Evolutionary conservation across 2,113 vertebrate species (phyloP).

Genomic region (Centrocercus urophasianus): DNA sequence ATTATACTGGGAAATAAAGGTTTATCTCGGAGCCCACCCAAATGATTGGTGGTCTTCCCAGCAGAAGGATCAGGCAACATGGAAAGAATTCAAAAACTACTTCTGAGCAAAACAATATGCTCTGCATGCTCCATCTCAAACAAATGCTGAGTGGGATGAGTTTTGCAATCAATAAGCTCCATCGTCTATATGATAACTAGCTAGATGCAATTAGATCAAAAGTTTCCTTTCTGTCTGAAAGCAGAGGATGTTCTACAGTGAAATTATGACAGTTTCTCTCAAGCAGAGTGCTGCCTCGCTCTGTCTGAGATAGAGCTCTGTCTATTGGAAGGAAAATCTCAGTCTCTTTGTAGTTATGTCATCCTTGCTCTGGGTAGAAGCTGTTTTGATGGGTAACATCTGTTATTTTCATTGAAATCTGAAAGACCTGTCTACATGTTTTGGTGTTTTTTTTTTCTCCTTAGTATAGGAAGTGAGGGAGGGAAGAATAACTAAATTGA

Average conservation of each 20-base stretch:
- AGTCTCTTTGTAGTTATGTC: slow-evolving; percentile 35
- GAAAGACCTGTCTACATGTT: slow-evolving; percentile 53
- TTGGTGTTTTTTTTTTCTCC: background rate
- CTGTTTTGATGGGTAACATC: slow-evolving; percentile 50
- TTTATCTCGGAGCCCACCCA: slow-evolving; percentile 22
- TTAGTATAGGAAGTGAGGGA: slow-evolving; percentile 44
- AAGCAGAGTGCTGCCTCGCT: background rate
- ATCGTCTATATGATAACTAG: background rate
- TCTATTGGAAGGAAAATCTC: slow-evolving; percentile 57
- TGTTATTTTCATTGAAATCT: slow-evolving; percentile 67
- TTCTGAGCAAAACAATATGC: background rate
- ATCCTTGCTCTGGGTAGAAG: slow-evolving; percentile 3
- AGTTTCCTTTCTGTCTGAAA: background rate
- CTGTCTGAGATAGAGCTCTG: slow-evolving; percentile 9
- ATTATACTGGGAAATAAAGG: background rate
- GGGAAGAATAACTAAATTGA: slow-evolving; percentile 61
- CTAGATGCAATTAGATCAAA: background rate
- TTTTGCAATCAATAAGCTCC: background rate
- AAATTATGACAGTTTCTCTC: background rate
- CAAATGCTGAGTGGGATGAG: background rate
- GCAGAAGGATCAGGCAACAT: background rate
- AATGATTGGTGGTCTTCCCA: slow-evolving; percentile 35
- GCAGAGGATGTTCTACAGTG: background rate
- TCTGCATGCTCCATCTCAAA: background rate
- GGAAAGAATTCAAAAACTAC: slow-evolving; percentile 20